Conservation (phyloP, 2,113 vertebrate species). For the Anguilla japonica region DNA sequence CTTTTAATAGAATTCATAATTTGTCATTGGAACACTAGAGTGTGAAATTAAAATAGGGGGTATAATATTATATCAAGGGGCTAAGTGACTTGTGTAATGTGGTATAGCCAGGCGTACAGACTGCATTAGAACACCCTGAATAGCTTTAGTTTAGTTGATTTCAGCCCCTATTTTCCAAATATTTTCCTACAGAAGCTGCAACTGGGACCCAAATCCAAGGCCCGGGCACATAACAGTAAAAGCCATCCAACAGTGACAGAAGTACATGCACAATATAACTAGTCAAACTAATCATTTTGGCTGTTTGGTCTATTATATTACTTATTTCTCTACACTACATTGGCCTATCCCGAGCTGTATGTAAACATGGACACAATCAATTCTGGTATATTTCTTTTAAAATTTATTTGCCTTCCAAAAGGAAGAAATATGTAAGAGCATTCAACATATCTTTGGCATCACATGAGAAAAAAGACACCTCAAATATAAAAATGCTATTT, state of each 20-base stretch:
- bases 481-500: constrained; percentile 67
- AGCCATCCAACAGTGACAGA: not conserved
- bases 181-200: not conserved
- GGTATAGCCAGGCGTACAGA: not conserved
- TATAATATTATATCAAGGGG: not conserved
- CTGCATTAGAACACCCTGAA: not conserved
- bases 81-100: not conserved
- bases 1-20: too few species aligned
- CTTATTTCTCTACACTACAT: too few species aligned
- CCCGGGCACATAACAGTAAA: not conserved
- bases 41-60: not conserved
- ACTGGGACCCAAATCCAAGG: not conserved
- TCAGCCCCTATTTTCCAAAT: not conserved
- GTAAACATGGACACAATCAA: not conserved
- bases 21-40: too few species aligned
- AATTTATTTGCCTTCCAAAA: constrained; percentile 72
- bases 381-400: constrained; percentile 53
- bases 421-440: constrained; percentile 71
- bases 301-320: too few species aligned
- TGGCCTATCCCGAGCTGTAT: not conserved
- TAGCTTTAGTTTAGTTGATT: not conserved
- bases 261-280: not conserved
- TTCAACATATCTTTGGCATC: constrained; percentile 66
- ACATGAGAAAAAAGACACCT: constrained; percentile 51
- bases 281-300: not conserved